Conservation (phyloP, 2,888 invertebrate species). For the Glyphotaelius pellucidus region DNA sequence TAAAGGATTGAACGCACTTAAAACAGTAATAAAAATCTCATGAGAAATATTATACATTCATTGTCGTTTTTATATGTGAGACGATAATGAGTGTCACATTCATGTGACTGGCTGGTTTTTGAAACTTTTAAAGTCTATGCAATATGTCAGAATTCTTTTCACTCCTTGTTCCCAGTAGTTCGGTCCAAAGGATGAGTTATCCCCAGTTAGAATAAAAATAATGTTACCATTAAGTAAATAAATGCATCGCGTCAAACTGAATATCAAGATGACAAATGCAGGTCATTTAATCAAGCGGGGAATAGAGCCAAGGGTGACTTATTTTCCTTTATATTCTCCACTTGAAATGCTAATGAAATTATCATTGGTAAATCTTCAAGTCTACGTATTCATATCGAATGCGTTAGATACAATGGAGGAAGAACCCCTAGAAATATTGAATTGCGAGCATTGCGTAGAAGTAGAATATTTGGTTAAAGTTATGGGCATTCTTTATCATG, state of each 20-base stretch:
- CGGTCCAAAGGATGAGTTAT: conserved; percentile 37
- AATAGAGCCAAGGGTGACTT: conserved; percentile 44
- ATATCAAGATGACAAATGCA: conserved; percentile 61
- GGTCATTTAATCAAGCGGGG: conserved; percentile 60
- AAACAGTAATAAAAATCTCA: conserved; percentile 20
- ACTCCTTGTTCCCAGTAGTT: conserved; percentile 9
- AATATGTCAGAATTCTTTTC: conserved; percentile 2
- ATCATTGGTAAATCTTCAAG: conserved; percentile 52
- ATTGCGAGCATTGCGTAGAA: conserved; percentile 6
- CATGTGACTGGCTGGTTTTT: neutral
- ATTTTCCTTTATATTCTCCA: conserved; percentile 25
- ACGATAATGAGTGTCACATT: neutral
- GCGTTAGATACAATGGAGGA: conserved; percentile 41
- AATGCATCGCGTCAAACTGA: conserved; percentile 59
- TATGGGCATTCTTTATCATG: neutral
- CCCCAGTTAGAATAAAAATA: conserved; percentile 51
- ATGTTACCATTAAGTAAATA: conserved; percentile 56
- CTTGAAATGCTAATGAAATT: conserved; percentile 60
- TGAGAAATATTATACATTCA: conserved; percentile 19
- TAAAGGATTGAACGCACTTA: conserved; percentile 42
- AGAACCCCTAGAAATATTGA: conserved; percentile 30
- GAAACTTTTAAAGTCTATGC: neutral
- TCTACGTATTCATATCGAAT: conserved; percentile 50
- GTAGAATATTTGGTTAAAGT: conserved; percentile 10
- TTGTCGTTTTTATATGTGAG: neutral